phyloP scores from a whole-genome alignment of 2,797 vertebrate genomes.

The Ptychadena robeensis region DNA sequence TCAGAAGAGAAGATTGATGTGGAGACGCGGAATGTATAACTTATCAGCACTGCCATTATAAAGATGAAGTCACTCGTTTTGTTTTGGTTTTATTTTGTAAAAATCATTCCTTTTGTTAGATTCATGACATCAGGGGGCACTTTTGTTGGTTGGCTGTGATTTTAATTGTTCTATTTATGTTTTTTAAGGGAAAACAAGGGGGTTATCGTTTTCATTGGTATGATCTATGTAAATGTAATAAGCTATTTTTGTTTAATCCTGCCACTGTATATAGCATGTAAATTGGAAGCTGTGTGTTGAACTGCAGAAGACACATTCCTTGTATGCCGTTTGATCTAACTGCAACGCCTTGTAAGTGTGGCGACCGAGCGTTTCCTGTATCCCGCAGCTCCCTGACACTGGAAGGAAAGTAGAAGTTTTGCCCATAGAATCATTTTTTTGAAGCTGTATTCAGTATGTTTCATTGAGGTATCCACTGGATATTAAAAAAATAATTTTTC shows the following conservation, averaged over 20 bases:
- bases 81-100: constrained; percentile 2
- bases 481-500: too few species aligned
- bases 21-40: constrained; percentile 90
- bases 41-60: constrained; percentile 38
- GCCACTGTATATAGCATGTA: constrained; percentile 36
- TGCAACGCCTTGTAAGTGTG: constrained; percentile 5
- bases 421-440: neutral
- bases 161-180: constrained; percentile 43
- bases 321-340: neutral
- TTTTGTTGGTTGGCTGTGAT: constrained; percentile 29
- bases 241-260: constrained; percentile 19
- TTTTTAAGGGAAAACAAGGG: neutral
- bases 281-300: neutral
- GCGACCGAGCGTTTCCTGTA: neutral
- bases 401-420: neutral
- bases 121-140: constrained; percentile 3
- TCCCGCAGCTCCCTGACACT: neutral
- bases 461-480: too few species aligned
- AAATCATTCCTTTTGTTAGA: constrained; percentile 33
- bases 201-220: constrained; percentile 29
- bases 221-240: constrained; percentile 35
- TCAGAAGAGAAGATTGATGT: constrained; percentile 96
- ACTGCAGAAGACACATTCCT: constrained; percentile 4
- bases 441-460: too few species aligned
- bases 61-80: neutral